Evolutionary conservation across 1,140 invertebrate genomes (phyloP), one percentile per base, ranked within the genome.

Genomic region (Drosophila ogumai): DNA sequence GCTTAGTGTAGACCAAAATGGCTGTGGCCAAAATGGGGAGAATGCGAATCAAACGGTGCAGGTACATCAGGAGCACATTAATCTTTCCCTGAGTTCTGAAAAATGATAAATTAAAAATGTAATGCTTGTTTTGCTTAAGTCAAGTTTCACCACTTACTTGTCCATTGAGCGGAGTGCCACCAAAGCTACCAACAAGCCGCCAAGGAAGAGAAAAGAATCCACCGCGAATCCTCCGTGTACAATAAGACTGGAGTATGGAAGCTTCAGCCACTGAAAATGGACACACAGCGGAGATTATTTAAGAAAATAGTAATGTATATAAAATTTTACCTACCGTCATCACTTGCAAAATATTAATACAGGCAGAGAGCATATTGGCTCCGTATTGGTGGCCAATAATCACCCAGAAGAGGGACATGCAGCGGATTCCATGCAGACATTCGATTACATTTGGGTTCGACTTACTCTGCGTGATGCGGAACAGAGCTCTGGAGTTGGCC

Each of bases 201-300:
- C 95, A 3, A 96, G 80, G 59, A 96, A 93, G 34, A 96, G 92
- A 91, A 96, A 96, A 7, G 95, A 95, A 74, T 96, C 95, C 5
- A 96, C 95, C 5, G 95, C 87, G 5, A 96, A 91, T 0, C 94
- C 92, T 2, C 94, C 94, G 71, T 94, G 94, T 1, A 94, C 49
- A 4, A 93, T 69, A 17, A 95, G 93, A 66, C 94, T 95, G 0
- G 94, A 93, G 64, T 10, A 95, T 93, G 32, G 94, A 75, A 25
- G 93, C 75, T 31, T 87, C 63, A 10, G 68, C 94, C 40, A 92
- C 80, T 50, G 54, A 19, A 15, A 49, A 31, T 25, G 0, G 15
- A n/a, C 4, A 25, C 0, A 49, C 0, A 31, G 1, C 4, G 0
- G 2, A 31, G n/a, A 12, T 17, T 50, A 7, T 17, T 50, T 7